Percentiles rank a stretch among this genome's conserved stretches.
Conservation (phyloP, 2,113 vertebrate species). For the Urocynchramus pylzowi region DNA sequence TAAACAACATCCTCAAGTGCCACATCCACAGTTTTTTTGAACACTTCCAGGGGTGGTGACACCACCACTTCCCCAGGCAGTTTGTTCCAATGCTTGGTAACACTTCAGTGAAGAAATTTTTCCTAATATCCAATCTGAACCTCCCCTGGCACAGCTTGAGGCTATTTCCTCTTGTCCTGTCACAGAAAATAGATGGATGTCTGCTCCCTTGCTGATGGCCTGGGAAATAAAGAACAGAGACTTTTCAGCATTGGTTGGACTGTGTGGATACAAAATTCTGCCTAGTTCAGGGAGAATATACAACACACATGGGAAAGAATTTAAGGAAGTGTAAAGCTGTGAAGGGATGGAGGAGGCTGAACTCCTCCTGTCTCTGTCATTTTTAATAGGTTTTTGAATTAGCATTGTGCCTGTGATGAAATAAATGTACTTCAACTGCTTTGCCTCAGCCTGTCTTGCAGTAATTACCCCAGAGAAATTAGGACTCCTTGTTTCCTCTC, state of each 20-base stretch:
- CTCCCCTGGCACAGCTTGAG: background rate
- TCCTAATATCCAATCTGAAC: background rate
- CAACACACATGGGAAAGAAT: background rate
- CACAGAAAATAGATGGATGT: background rate
- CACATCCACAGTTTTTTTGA: background rate
- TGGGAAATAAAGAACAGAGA: background rate
- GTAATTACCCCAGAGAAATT: constrained; percentile 24
- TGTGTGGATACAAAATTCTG: background rate
- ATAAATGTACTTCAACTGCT: background rate
- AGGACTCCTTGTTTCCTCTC: background rate
- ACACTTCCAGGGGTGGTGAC: background rate
- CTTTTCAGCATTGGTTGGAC: background rate
- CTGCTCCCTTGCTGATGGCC: background rate
- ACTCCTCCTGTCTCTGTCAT: background rate
- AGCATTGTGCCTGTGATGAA: background rate
- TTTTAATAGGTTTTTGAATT: constrained; percentile 12
- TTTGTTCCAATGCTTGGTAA: background rate
- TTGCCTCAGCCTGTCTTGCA: background rate
- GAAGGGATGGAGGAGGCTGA: constrained; percentile 11
- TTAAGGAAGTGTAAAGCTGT: constrained; percentile 22
- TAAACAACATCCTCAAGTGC: background rate
- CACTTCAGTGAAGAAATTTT: background rate
- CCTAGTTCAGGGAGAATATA: background rate
- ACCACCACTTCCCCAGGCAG: background rate
- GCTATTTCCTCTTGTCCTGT: background rate